A percentile compares a stretch with the other conserved stretches of the same genome.
phyloP scores from a whole-genome alignment of 1,140 invertebrate species.

The Bombus haemorrhoidalis region DNA sequence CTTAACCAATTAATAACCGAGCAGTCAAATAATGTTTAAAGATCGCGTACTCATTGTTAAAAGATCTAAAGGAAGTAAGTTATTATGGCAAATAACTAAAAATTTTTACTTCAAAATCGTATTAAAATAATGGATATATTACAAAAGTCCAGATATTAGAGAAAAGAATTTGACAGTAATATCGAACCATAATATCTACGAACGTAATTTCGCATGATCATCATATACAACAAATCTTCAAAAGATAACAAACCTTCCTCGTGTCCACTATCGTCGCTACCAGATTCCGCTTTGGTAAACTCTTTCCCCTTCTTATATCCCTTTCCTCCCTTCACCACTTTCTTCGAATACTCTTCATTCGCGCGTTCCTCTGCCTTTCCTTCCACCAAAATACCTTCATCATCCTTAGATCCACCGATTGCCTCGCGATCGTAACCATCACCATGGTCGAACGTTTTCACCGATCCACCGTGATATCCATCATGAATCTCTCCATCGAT shows the following conservation, averaged over 20 bases:
- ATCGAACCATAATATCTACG: not conserved
- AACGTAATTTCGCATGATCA: not conserved
- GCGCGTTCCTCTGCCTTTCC: slow-evolving; percentile 11
- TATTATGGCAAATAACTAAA: not conserved
- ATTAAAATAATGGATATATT: no score
- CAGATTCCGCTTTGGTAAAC: slow-evolving; percentile 82
- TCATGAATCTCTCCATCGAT: slow-evolving; percentile 11
- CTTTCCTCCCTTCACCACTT: slow-evolving; percentile 84
- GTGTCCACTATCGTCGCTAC: slow-evolving; percentile 72
- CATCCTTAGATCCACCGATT: not conserved
- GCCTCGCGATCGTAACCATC: not conserved
- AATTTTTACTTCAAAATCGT: not conserved
- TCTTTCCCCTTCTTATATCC: slow-evolving; percentile 84
- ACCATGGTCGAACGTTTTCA: not conserved
- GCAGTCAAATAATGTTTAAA: not conserved
- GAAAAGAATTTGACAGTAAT: no score
- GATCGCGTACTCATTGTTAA: not conserved
- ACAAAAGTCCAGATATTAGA: no score
- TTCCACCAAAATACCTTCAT: slow-evolving; percentile 21
- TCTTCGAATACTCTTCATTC: slow-evolving; percentile 82
- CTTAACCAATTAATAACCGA: not conserved
- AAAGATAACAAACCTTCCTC: slow-evolving; percentile 62
- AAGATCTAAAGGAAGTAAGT: no score
- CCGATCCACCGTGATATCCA: not conserved
- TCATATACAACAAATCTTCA: not conserved